Evolutionary conservation across 2,888 invertebrate genomes (phyloP), one percentile per base, ranked within the genome.

Genomic region (Thelaira solivaga): DNA sequence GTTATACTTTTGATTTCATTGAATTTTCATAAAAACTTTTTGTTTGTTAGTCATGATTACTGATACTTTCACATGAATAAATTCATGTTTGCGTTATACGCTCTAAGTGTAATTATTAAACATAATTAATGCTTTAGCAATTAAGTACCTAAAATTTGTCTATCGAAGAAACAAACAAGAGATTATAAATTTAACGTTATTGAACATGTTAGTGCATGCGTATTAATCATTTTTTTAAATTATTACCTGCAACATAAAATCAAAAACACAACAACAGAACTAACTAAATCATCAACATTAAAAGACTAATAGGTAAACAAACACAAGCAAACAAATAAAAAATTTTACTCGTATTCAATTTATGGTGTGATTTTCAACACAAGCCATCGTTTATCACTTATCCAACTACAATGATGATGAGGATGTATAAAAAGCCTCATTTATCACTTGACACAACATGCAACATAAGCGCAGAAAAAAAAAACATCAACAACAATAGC

Each of bases 301-400:
- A 69, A 34, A 45, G 47, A 36, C 43, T 57, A n/a, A n/a, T n/a
- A n/a, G n/a, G n/a, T n/a, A n/a, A n/a, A n/a, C n/a, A n/a, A n/a
- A n/a, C n/a, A n/a, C 45, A 24, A 39, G 41, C 59, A 43, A 64
- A 39, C 16, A 39, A 2, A 2, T 26, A 41, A 3, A 34, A 49
- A 26, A 49, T 16, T n/a, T 26, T 29, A 47, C 18, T 53, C 53
- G 45, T 67, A 55, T 75, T 75, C 53, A 75, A 75, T 75, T 75
- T 75, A 68, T 68, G 41, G 67, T 67, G 45, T 62, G 61, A 75
- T 61, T 75, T 68, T 68, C 61, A 53, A 75, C 74, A 75, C 74
- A 75, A 68, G 78, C 78, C 59, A 69, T 78, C 74, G 74, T 78
- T 78, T 78, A 74, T 78, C 78, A 78, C 69, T 74, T 78, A 78